These are phyloP conservation scores for Aleiodes testaceus DNA, from an alignment of 2,888 invertebrate species.

Conservation along the genomic window DNA sequence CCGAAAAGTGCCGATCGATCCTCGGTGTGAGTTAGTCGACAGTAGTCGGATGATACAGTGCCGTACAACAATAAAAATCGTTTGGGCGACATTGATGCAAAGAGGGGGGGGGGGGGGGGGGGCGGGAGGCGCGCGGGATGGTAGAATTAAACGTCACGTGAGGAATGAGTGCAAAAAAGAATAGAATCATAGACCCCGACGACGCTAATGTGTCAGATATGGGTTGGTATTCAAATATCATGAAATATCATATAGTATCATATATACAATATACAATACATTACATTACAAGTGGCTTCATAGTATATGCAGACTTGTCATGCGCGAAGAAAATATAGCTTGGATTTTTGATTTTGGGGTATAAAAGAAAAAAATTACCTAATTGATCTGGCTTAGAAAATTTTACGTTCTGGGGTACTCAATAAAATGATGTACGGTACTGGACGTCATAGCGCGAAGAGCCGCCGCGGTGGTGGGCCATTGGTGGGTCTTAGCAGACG, in stretches of 20 bases:
- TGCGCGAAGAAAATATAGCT: not conserved
- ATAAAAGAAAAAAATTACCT: slow-evolving; percentile 22
- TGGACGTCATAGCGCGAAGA: slow-evolving; percentile 53
- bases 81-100: not conserved
- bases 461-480: slow-evolving; percentile 56
- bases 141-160: not conserved
- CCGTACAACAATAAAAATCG: slow-evolving; percentile 8
- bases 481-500: slow-evolving; percentile 70
- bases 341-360: too few species aligned
- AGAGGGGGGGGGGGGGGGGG: too few species aligned
- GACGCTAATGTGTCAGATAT: slow-evolving; percentile 4
- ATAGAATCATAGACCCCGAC: not conserved
- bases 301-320: not conserved
- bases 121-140: too few species aligned
- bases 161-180: not conserved
- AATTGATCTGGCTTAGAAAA: not conserved
- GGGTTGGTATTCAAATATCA: not conserved
- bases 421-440: slow-evolving; percentile 30
- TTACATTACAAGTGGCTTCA: too few species aligned
- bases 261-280: not conserved
- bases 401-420: slow-evolving; percentile 31
- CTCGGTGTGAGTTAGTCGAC: slow-evolving; percentile 61
- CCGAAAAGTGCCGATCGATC: slow-evolving; percentile 61
- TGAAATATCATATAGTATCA: not conserved
- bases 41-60: slow-evolving; percentile 34